phyloP scores from a whole-genome alignment of 92 coral and sea anemone genomes.

The Ricordea florida region DNA sequence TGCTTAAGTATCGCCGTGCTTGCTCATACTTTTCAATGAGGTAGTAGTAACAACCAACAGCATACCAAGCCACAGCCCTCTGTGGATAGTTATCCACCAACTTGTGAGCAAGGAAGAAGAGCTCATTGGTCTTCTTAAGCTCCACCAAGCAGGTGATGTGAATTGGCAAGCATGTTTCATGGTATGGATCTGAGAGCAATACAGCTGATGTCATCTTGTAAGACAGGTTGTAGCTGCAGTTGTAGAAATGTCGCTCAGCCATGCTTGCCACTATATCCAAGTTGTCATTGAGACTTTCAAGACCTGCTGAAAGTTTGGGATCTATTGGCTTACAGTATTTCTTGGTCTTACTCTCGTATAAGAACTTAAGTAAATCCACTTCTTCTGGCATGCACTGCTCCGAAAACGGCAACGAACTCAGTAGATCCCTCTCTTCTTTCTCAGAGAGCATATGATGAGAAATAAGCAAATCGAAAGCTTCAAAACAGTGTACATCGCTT shows the following conservation, averaged over 20 bases:
- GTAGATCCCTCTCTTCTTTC: constrained; percentile 77
- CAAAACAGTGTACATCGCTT: constrained; percentile 93
- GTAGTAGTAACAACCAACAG: constrained; percentile 96
- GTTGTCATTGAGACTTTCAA: constrained; percentile 88
- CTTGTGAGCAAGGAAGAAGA: constrained; percentile 92
- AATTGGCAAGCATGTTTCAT: constrained; percentile 87
- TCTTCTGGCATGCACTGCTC: constrained; percentile 95
- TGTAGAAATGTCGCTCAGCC: constrained; percentile 95
- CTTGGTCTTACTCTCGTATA: constrained; percentile 86
- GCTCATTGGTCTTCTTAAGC: constrained; percentile 89
- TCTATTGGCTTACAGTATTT: constrained; percentile 80
- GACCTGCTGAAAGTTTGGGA: constrained; percentile 76
- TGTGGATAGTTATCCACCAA: constrained; percentile 97
- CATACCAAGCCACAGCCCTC: constrained; percentile 98
- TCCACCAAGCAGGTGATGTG: constrained; percentile 96
- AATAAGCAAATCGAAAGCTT: constrained; percentile 93
- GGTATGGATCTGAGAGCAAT: constrained; percentile 83
- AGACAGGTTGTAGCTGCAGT: constrained; percentile 78
- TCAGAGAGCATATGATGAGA: constrained; percentile 97
- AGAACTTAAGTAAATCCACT: constrained; percentile 74
- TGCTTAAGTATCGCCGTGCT: constrained; percentile 94
- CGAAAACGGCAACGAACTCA: constrained; percentile 75
- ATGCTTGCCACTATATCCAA: constrained; percentile 85
- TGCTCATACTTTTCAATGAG: constrained; percentile 94
- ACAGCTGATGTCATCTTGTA: constrained; percentile 85